phyloP scores from a whole-genome alignment of 2,113 vertebrate genomes.

The Tilapia sparmanii region DNA sequence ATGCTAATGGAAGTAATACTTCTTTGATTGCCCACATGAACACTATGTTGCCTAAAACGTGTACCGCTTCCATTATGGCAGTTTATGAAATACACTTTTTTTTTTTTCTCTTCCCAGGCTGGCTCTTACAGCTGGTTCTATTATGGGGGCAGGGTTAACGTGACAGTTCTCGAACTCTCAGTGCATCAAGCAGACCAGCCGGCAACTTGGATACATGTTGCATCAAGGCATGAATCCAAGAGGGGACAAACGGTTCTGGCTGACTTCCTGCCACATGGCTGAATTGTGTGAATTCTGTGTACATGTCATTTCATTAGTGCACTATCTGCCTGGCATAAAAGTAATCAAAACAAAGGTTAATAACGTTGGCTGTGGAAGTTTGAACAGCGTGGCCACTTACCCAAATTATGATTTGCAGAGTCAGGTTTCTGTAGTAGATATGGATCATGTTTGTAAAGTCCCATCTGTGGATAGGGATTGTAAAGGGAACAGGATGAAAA shows the following conservation, averaged over 20 bases:
- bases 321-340: neutral
- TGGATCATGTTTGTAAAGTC: neutral
- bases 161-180: constrained; percentile 47
- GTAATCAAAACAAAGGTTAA: neutral
- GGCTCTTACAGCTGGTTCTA: constrained; percentile 1
- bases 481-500: neutral
- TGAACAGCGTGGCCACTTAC: neutral
- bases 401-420: neutral
- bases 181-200: constrained; percentile 9
- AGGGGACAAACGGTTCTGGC: constrained; percentile 12
- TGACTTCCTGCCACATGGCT: neutral
- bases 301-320: neutral
- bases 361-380: neutral
- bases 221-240: constrained; percentile 39
- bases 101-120: neutral
- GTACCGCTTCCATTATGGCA: neutral
- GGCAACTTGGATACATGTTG: constrained; percentile 13
- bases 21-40: neutral
- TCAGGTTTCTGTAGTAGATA: neutral
- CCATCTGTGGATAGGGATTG: neutral
- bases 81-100: neutral
- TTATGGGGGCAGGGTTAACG: constrained; percentile 44
- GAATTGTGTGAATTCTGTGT: neutral
- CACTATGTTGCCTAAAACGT: neutral
- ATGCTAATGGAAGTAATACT: neutral